These are phyloP conservation scores for Palythoa caribaeorum DNA, from an alignment of 92 coral and sea anemone species.

Conservation along the genomic window DNA sequence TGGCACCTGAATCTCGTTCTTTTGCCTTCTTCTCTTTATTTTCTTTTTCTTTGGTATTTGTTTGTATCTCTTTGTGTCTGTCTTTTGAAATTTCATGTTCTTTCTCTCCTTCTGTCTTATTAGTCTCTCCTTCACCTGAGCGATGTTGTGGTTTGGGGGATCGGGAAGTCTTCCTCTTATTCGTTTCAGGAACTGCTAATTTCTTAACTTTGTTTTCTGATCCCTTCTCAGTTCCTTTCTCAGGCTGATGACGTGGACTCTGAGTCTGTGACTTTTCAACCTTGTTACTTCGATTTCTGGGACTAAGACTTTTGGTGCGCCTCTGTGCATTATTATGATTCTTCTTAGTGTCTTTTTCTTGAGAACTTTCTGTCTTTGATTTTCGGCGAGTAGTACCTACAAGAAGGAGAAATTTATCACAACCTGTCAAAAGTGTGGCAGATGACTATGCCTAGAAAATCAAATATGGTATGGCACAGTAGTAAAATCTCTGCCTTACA, in stretches of 20 bases:
- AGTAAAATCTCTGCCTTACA: too few relatives aligned
- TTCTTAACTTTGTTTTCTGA: slow-evolving; percentile 55
- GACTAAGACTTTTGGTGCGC: slow-evolving; percentile 33
- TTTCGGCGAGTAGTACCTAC: slow-evolving; percentile 29
- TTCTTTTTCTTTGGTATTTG: slow-evolving; percentile 20
- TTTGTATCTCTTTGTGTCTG: slow-evolving; percentile 37
- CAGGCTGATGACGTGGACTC: slow-evolving; percentile 37
- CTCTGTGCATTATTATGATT: slow-evolving; percentile 24
- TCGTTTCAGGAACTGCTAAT: slow-evolving; percentile 52
- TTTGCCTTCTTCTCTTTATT: slow-evolving; percentile 41
- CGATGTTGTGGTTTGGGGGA: slow-evolving; percentile 63
- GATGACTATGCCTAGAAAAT: too few relatives aligned
- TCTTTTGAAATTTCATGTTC: slow-evolving; percentile 49
- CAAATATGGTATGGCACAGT: too few relatives aligned
- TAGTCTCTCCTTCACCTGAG: slow-evolving; percentile 64
- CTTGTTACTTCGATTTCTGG: slow-evolving; percentile 34
- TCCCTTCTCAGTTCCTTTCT: slow-evolving; percentile 49
- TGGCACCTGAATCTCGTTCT: slow-evolving; percentile 42
- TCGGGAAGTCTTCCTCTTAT: slow-evolving; percentile 62
- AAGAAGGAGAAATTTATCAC: slow-evolving; percentile 8
- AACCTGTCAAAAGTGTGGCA: slow-evolving; percentile 1
- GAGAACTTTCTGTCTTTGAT: slow-evolving; percentile 31
- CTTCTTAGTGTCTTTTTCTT: slow-evolving; percentile 19
- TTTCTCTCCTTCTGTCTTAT: slow-evolving; percentile 56
- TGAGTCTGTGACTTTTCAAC: slow-evolving; percentile 34